phyloP scores from a whole-genome alignment of 2,113 vertebrate species.

The Burhinus bistriatus region DNA sequence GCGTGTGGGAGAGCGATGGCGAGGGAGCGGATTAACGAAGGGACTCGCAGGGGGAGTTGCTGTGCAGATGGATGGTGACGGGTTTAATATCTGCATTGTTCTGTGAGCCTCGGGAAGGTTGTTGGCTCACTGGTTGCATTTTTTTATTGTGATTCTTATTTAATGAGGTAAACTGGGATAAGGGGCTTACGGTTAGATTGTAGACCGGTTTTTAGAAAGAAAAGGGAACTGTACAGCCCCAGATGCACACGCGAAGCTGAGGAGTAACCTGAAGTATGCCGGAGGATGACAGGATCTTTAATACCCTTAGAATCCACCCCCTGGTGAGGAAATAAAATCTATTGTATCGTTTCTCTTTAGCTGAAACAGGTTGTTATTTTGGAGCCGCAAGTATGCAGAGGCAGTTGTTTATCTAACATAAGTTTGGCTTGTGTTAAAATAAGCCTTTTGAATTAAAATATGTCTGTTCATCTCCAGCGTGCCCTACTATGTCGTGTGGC shows the following conservation, averaged over 20 bases:
- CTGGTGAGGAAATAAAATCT: not conserved
- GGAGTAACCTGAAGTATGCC: not conserved
- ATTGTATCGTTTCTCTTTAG: not conserved
- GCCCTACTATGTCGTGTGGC: not conserved
- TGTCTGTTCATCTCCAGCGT: accelerated
- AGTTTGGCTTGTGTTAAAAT: not conserved
- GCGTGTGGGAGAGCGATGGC: too few relatives aligned
- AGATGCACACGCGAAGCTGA: not conserved
- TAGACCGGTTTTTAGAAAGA: accelerated
- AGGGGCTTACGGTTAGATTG: not conserved
- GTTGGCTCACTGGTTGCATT: not conserved
- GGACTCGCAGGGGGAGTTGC: not conserved
- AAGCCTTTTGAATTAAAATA: not conserved
- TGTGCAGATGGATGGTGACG: not conserved
- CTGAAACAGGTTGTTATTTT: not conserved
- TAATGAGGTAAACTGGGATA: not conserved
- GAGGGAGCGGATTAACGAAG: too few relatives aligned
- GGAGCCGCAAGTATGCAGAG: not conserved
- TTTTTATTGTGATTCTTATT: not conserved
- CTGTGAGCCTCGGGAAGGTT: not conserved
- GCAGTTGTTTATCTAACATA: not conserved
- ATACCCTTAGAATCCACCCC: not conserved
- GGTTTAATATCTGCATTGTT: conserved; percentile 15
- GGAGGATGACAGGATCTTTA: not conserved
- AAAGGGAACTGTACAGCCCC: not conserved